phyloP scores from a whole-genome alignment of 2,797 vertebrate genomes.

The Mustela erminea region DNA sequence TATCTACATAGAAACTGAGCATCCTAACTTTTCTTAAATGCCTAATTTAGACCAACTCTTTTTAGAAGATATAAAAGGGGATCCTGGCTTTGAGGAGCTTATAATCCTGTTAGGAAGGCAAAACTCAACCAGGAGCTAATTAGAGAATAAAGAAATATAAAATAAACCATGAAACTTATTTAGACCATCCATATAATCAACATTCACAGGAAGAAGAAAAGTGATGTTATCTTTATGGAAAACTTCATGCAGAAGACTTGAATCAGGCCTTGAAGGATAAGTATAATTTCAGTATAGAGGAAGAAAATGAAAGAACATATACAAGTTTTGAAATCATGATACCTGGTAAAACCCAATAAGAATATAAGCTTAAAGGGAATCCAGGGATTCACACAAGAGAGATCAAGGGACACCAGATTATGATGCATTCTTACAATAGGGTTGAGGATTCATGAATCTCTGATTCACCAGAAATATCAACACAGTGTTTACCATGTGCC shows the following conservation, averaged over 20 bases:
- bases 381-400: background rate
- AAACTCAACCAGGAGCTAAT: background rate
- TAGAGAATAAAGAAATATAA: background rate
- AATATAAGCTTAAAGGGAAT: background rate
- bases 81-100: background rate
- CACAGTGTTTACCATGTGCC: background rate
- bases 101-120: background rate
- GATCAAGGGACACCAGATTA: background rate
- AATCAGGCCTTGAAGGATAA: background rate
- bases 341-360: background rate
- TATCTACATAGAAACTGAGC: background rate
- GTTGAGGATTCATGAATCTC: background rate
- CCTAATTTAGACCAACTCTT: background rate
- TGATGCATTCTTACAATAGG: background rate
- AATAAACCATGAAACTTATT: background rate
- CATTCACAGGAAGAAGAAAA: background rate
- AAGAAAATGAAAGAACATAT: background rate
- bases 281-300: background rate
- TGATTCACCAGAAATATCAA: background rate
- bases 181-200: background rate
- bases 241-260: background rate
- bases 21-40: background rate
- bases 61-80: background rate
- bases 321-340: background rate
- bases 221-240: background rate